Conservation (phyloP, 2,888 invertebrate species). For the Metalampra italica region DNA sequence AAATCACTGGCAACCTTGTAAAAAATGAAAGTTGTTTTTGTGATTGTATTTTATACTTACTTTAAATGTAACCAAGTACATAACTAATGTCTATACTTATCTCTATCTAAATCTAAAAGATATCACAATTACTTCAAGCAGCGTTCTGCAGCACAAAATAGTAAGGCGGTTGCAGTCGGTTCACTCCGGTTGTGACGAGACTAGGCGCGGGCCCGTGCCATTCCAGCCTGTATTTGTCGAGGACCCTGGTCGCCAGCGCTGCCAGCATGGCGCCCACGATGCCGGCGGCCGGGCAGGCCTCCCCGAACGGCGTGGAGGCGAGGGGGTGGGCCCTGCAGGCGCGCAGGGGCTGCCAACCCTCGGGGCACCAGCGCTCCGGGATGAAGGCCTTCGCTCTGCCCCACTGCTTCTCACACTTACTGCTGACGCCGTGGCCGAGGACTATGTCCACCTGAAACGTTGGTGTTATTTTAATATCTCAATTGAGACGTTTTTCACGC, state of each 20-base stretch:
- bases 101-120: neutral
- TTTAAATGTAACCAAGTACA: neutral
- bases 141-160: conserved; percentile 68
- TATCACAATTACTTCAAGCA: conserved; percentile 23
- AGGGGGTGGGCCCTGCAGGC: conserved; percentile 54
- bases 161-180: conserved; percentile 58
- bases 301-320: conserved; percentile 59
- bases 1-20: too few species aligned
- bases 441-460: conserved; percentile 61
- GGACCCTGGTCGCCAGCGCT: conserved; percentile 41
- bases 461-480: too few species aligned
- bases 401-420: conserved; percentile 61
- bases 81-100: neutral
- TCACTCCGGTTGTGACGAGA: conserved; percentile 50
- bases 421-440: conserved; percentile 60
- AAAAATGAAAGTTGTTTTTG: too few species aligned
- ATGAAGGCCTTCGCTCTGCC: conserved; percentile 59
- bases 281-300: conserved; percentile 55
- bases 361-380: conserved; percentile 62
- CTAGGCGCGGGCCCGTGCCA: conserved; percentile 63
- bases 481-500: too few species aligned
- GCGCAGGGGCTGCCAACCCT: conserved; percentile 52
- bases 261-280: conserved; percentile 50
- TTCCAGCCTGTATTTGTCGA: conserved; percentile 62
- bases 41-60: too few species aligned